Percentiles rank a stretch among this genome's conserved stretches.
phyloP scores from a whole-genome alignment of 2,113 vertebrate genomes.

The Aleadryas rufinucha region DNA sequence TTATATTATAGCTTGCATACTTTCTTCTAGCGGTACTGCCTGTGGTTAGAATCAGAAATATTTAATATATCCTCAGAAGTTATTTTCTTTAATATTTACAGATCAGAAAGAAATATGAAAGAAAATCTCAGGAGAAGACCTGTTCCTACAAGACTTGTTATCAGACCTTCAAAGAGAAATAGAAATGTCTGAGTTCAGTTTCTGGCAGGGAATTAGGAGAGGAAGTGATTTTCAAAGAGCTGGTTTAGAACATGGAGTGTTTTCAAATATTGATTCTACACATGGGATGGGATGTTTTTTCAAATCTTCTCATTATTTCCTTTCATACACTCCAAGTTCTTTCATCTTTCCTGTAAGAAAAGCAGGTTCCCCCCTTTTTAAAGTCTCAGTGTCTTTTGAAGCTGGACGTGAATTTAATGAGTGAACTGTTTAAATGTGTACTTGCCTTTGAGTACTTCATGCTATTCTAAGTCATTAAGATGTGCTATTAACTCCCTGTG shows the following conservation, averaged over 20 bases:
- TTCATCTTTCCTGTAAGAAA: background rate
- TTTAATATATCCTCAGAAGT: background rate
- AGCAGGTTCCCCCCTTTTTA: background rate
- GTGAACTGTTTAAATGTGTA: background rate
- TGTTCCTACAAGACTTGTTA: background rate
- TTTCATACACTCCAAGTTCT: background rate
- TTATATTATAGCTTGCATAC: background rate
- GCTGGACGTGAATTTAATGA: background rate
- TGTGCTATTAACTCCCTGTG: background rate
- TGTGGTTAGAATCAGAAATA: background rate
- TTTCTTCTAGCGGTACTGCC: background rate
- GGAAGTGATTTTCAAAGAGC: background rate
- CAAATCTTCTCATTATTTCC: background rate
- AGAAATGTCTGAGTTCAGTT: background rate
- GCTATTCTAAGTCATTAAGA: background rate
- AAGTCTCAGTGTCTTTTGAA: background rate
- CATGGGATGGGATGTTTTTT: background rate
- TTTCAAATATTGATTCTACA: background rate
- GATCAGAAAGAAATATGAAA: background rate
- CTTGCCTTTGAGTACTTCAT: background rate
- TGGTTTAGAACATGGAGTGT: background rate
- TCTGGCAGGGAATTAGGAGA: background rate
- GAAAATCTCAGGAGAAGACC: background rate
- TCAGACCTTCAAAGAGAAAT: background rate
- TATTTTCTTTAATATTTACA: background rate